Evolutionary conservation across 2,888 invertebrate genomes (phyloP).

Genomic region (Chymomyza amoena): DNA sequence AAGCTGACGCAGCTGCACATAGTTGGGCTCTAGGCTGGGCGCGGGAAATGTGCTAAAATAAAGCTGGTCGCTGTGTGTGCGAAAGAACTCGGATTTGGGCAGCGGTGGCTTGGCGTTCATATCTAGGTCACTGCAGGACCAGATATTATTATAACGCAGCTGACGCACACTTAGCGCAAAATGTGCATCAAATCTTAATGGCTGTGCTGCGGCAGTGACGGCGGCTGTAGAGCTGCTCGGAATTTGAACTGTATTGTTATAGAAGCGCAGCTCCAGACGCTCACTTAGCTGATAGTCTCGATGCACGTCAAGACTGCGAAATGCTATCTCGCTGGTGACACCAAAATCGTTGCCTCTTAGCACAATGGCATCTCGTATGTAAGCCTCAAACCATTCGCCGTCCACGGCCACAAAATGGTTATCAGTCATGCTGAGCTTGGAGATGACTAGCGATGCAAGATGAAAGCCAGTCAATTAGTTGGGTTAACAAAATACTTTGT

Average conservation of each 20-base stretch:
- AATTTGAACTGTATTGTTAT: slow-evolving; percentile 73
- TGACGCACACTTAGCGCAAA: slow-evolving; percentile 73
- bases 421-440: slow-evolving; percentile 71
- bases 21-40: slow-evolving; percentile 32
- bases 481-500: background rate
- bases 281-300: slow-evolving; percentile 74
- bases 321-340: slow-evolving; percentile 73
- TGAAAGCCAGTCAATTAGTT: background rate
- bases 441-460: slow-evolving; percentile 55
- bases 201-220: slow-evolving; percentile 43
- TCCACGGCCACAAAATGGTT: slow-evolving; percentile 72
- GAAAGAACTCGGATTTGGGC: slow-evolving; percentile 74
- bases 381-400: slow-evolving; percentile 76
- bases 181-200: slow-evolving; percentile 69
- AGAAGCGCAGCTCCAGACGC: slow-evolving; percentile 75
- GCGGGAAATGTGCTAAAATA: slow-evolving; percentile 44
- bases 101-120: slow-evolving; percentile 54
- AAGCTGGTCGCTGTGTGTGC: slow-evolving; percentile 67
- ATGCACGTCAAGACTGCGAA: slow-evolving; percentile 74
- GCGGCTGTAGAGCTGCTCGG: slow-evolving; percentile 9
- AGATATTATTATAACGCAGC: slow-evolving; percentile 68
- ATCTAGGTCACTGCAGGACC: slow-evolving; percentile 71
- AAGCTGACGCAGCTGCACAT: slow-evolving; percentile 66
- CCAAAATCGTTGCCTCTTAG: slow-evolving; percentile 76
- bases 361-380: slow-evolving; percentile 69